phyloP scores from a whole-genome alignment of 1,140 invertebrate genomes.

The Arion vulgaris region DNA sequence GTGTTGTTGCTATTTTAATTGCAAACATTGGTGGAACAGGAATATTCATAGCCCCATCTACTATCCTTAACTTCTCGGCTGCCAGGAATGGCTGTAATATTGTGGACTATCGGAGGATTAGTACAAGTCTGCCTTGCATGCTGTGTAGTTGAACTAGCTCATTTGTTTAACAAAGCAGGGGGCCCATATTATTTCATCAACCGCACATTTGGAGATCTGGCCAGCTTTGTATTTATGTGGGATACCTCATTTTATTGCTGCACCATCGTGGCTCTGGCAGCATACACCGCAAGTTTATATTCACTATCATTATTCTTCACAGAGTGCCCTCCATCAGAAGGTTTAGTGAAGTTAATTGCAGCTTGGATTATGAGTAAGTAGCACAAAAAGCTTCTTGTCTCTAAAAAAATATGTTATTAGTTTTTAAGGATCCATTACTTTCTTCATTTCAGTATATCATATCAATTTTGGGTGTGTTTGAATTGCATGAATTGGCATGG shows the following conservation, averaged over 20 bases:
- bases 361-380: constrained; percentile 53
- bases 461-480: no score
- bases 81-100: constrained; percentile 48
- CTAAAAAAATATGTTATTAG: no score
- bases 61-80: constrained; percentile 47
- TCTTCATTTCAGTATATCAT: no score
- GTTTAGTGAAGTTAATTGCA: constrained; percentile 51
- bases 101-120: constrained; percentile 50
- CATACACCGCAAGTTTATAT: constrained; percentile 53
- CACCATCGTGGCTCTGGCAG: constrained; percentile 67
- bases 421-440: no score
- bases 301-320: constrained; percentile 49
- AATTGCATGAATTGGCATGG: no score
- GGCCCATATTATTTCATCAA: constrained; percentile 97
- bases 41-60: constrained; percentile 53
- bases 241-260: constrained; percentile 83
- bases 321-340: constrained; percentile 45
- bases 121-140: constrained; percentile 76
- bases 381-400: no score
- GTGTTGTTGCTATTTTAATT: constrained; percentile 42
- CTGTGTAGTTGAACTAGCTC: constrained; percentile 96
- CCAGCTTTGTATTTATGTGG: constrained; percentile 95
- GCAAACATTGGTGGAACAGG: constrained; percentile 49
- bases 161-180: constrained; percentile 92
- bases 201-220: constrained; percentile 87